Percentiles rank a stretch among this genome's conserved stretches.
These are phyloP conservation scores for Peucedramus taeniatus DNA, from an alignment of 2,113 vertebrate genomes.

Conservation along the genomic window DNA sequence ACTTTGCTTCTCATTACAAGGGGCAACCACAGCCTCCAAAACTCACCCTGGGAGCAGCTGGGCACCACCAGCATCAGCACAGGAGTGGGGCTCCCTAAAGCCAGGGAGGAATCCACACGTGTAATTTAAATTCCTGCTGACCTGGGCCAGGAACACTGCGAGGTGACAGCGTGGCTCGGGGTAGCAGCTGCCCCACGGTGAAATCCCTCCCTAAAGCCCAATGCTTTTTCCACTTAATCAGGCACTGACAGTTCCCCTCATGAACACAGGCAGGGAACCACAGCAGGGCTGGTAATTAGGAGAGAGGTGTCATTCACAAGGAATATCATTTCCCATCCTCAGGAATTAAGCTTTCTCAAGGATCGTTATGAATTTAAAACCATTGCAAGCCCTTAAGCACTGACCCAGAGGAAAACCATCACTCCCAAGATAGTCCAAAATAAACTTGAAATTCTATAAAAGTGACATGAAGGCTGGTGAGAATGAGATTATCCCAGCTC, in stretches of 20 bases:
- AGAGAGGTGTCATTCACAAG: background rate
- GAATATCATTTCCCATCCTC: background rate
- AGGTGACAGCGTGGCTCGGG: rapidly evolving
- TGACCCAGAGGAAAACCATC: background rate
- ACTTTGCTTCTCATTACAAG: rapidly evolving
- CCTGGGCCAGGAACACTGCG: background rate
- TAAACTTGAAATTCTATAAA: background rate
- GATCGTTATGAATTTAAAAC: background rate
- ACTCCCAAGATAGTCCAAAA: background rate
- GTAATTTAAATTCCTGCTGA: background rate
- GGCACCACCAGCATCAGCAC: background rate
- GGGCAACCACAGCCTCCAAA: background rate
- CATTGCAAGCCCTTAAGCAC: background rate
- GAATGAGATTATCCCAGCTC: background rate
- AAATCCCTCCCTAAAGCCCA: background rate
- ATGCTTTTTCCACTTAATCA: background rate
- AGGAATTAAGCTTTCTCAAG: background rate
- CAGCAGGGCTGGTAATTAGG: background rate
- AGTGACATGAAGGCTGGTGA: background rate
- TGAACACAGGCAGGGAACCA: rapidly evolving
- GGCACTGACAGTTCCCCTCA: background rate
- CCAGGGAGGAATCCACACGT: rapidly evolving
- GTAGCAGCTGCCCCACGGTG: rapidly evolving
- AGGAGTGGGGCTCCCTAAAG: background rate
- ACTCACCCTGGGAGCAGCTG: background rate